phyloP scores from a whole-genome alignment of 2,797 vertebrate genomes.

The Amphiprion clarkii region DNA sequence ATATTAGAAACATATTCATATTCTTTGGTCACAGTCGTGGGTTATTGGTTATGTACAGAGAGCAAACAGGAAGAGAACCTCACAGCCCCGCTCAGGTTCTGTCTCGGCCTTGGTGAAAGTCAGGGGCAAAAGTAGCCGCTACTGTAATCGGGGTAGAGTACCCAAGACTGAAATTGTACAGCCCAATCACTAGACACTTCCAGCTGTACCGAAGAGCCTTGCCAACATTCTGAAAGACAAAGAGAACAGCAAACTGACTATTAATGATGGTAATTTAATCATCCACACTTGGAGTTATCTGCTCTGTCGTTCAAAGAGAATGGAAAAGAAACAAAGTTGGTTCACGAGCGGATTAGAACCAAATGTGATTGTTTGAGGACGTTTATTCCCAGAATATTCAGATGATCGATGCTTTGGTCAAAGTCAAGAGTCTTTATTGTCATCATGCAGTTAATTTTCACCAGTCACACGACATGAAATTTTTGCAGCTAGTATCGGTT shows the following conservation, averaged over 20 bases:
- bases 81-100: constrained; percentile 56
- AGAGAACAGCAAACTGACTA: background rate
- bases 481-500: too few species aligned
- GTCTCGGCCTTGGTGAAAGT: constrained; percentile 70
- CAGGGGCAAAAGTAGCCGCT: constrained; percentile 84
- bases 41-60: too few species aligned
- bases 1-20: background rate
- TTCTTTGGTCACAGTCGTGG: constrained; percentile 4
- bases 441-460: too few species aligned
- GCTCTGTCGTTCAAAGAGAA: background rate
- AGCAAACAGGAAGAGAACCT: background rate
- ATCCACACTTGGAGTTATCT: background rate
- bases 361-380: background rate
- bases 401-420: background rate
- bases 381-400: background rate
- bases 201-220: constrained; percentile 91
- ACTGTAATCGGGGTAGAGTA: constrained; percentile 88
- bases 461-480: too few species aligned
- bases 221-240: constrained; percentile 88
- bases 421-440: too few species aligned
- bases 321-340: background rate
- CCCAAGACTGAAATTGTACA: constrained; percentile 89
- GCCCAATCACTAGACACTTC: constrained; percentile 90
- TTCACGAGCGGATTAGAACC: too few species aligned
- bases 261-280: background rate